Base-by-base conservation (phyloP, 2,888 invertebrate species). In the Tridacna crocea region DNA sequence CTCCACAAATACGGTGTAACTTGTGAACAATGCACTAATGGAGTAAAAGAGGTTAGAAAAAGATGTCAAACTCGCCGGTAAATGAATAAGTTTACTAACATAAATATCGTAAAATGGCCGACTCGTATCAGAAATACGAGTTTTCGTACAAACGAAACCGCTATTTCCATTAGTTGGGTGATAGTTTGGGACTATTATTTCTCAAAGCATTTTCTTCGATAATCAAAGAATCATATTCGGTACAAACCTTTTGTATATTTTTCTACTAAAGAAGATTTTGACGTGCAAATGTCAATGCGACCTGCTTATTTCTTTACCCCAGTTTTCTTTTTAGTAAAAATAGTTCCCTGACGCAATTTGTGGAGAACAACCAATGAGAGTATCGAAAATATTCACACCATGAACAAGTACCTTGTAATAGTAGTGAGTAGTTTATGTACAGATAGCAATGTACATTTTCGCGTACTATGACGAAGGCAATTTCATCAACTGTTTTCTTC, bases 261-360 rank as follows among this genome's bases (percentile, higher is more conserved):
- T 22, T 17, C 61, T 61, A 61, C 61, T 61, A 24, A 61, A 22
- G 22, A 55, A 55, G 26, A 24, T n/a, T 61, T 61, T 4, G 22
- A 24, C 24, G 1, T 24, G 61, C n/a, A n/a, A 61, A 22, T 61
- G 61, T 61, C 61, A 61, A 19, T 4, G 61, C 26, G 22, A 61
- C 61, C 61, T 61, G 61, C 61, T 8, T n/a, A 10, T 24, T 13
- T 22, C 4, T 61, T 24, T 15, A 4, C 36, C 17, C n/a, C n/a
- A 13, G 24, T 61, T 61, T 61, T 61, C 61, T 22, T 2, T 36
- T 36, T n/a, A 61, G 22, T 22, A 12, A 61, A 61, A 61, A 61
- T 61, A 61, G 61, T 61, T 61, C 61, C 61, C 61, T 61, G 61
- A 61, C 61, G 61, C 61, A 61, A 61, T 61, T 61, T n/a, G 22